These are phyloP conservation scores for Eugnorisma glareosa DNA, from an alignment of 2,888 invertebrate species.

Conservation along the genomic window DNA sequence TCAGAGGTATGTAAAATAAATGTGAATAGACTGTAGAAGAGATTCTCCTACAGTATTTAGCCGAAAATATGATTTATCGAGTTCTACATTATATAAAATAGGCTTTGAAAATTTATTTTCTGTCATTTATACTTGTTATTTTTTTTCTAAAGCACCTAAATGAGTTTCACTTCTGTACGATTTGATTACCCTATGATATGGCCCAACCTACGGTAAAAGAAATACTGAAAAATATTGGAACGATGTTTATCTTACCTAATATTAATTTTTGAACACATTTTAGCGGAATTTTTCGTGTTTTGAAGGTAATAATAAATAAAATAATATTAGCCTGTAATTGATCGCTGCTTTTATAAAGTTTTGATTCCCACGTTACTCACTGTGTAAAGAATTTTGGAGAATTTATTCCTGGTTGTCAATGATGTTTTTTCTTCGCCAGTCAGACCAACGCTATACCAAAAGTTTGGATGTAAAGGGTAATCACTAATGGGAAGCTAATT, in stretches of 20 bases:
- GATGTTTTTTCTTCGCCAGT: neutral
- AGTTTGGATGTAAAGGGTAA: neutral
- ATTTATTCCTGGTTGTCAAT: neutral
- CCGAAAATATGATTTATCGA: neutral
- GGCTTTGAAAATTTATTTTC: neutral
- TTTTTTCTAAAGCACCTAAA: neutral
- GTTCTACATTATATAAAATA: neutral
- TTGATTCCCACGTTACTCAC: neutral
- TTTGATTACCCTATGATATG: neutral
- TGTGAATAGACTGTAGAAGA: neutral
- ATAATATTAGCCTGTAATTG: conserved; percentile 10
- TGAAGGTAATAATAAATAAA: conserved; percentile 35
- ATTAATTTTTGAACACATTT: conserved; percentile 13
- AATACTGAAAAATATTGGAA: conserved; percentile 43
- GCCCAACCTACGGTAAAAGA: conserved; percentile 18
- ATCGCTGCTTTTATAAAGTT: neutral
- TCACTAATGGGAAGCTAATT: neutral
- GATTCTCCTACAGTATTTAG: neutral
- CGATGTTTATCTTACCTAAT: conserved; percentile 21
- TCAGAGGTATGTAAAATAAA: neutral
- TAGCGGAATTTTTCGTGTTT: neutral
- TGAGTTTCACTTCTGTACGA: neutral
- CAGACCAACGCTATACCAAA: neutral
- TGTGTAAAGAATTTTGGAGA: neutral
- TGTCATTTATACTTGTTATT: neutral